Evolutionary conservation across 2,113 vertebrate genomes (phyloP), one percentile per base, ranked within the genome.

Genomic region (Halichoeres trimaculatus): DNA sequence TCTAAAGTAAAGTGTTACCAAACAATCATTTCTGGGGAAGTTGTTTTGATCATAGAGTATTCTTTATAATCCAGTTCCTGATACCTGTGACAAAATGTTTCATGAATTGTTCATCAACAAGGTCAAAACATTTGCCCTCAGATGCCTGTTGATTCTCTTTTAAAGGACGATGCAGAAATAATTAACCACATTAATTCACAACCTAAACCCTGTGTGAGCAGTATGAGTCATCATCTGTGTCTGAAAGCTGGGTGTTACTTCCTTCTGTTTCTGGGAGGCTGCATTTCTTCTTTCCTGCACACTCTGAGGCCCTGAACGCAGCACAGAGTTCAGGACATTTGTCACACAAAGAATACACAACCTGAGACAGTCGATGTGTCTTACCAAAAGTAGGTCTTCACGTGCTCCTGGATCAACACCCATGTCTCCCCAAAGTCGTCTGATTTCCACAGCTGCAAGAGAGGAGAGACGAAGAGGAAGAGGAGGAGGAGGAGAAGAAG

Each of bases 401-500:
- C 98, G 0, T 99, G 98, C 24, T 99, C 98, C 78, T 99, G 97
- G 91, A 99, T 98, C 95, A 99, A 93, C 84, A 98, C 92, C 98
- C 98, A 99, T 1, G 97, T 98, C 93, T 96, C 96, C 59, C 98
- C 98, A 83, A 99, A 99, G 88, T 99, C 97, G 23, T 98, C 97
- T 0, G 98, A 99, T 80, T 98, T 98, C 98, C 98, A 99, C 16
- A 99, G 95, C 98, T 99, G 93, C 24, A 74, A 41, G 62, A 59
- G 43, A 55, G 11, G 41, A 41, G 43, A 70, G 60, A 51, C 38
- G 23, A 2, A 22, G 57, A 22, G 63, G 19, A 41, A 50, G 22
- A 47, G 40, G 22, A 16, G 10, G 26, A 22, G n/a, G 45, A 5
- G 53, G 22, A 5, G 68, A 3, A 60, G 48, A 41, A 51, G 80